Base-by-base conservation (phyloP, 2,113 vertebrate species). In the Odocoileus virginianus region DNA sequence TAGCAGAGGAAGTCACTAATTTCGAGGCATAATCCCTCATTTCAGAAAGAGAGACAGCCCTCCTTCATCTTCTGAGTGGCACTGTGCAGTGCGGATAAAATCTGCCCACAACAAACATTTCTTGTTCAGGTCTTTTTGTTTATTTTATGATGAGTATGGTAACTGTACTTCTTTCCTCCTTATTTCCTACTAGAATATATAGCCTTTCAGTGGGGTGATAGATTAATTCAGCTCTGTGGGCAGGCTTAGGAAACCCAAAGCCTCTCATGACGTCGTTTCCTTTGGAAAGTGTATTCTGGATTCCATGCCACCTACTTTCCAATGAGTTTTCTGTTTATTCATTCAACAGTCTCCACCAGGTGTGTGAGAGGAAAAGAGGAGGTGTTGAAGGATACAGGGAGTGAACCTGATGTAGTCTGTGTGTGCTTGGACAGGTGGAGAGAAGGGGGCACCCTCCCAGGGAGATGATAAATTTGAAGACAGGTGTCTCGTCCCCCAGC, bases 261-360 rank as follows among this genome's bases (percentile, higher is more conserved):
- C 86, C 93, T 92, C 88, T 89, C 11, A 84, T 94, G 95, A 97
- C 16, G 9, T 94, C 14, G 16, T 97, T 98, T 98, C 98, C 91
- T 97, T 97, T 95, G 97, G 97, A 97, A 98, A 98, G 86, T 94
- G 28, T 58, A 60, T 52, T 78, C 76, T 79, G 91, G 81, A 95
- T 96, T 97, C 89, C 81, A 89, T 96, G 94, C 91, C 95, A 96
- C 96, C 96, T 96, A 95, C 97, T 97, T 96, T 87, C 85, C 85
- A 95, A 94, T 43, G 92, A 95, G 88, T 67, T 79, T 90, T 97
- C 85, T 97, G 98, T 97, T 97, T 95, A 97, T 97, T 96, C 96
- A 89, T 84, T 93, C 96, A 96, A 94, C 84, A 97, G 84, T 57
- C 78, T 36, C 55, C 40, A 57, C 93, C 97, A 97, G 94, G 97